Evolutionary conservation across 2,797 vertebrate genomes (phyloP), one percentile per base, ranked within the genome.

Genomic region (Geotrypetes seraphini): DNA sequence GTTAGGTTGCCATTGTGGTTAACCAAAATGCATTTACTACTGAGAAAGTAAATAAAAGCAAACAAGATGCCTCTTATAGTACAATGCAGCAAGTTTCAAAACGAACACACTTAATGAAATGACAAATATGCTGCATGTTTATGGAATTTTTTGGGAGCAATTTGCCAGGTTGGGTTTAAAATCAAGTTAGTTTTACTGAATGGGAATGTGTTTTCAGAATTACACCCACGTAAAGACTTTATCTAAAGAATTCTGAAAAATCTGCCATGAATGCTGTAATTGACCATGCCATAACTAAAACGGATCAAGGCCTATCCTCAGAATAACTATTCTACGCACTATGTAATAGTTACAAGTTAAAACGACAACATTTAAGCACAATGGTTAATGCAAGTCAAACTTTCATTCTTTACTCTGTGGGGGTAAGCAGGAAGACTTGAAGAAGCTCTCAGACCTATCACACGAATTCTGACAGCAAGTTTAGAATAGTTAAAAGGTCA

Each of bases 41-140:
- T 69, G 60, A 71, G 68, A 76, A 78, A 69, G 76, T 69, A 71
- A 81, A 79, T 60, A 79, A 48, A 67, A 71, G 71, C 59, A 79
- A 77, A 82, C 75, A 80, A 72, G 66, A 76, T 79, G 61, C 50
- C 50, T 77, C 77, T 78, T 76, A 72, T 80, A 75, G 47, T 55
- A 75, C 73, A 78, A 78, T 74, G 73, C 49, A 67, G 56, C 57
- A 58, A 47, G 50, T 56, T 69, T 73, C 60, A 73, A 69, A 57
- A 18, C 63, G 56, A 71, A 65, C 55, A 49, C 52, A 25, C 34
- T 57, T 66, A 71, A 73, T 63, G 56, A 53, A 60, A 55, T 62
- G 63, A 63, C 65, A 81, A 78, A 75, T 70, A 71, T 45, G 53
- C 47, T 72, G 75, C 69, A 71, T 63, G 58, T 72, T 75, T 75